phyloP scores from a whole-genome alignment of 2,113 vertebrate genomes.

The Spea multiplicata region DNA sequence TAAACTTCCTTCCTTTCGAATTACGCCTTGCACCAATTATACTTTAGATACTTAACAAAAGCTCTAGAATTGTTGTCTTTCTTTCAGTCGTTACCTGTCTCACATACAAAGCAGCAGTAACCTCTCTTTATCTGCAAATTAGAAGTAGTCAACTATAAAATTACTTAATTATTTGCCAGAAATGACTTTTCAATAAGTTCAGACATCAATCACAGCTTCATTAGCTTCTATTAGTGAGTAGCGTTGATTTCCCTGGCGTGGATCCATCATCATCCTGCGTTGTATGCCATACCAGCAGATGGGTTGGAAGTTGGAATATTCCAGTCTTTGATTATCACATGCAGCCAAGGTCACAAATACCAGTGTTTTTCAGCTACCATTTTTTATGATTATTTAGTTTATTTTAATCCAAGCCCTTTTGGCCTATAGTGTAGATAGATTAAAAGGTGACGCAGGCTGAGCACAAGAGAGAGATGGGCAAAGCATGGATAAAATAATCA shows the following conservation, averaged over 20 bases:
- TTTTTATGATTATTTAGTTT: too few species aligned
- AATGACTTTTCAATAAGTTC: slow-evolving; percentile 46
- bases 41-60: neutral
- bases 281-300: neutral
- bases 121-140: slow-evolving; percentile 35
- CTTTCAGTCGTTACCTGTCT: slow-evolving; percentile 21
- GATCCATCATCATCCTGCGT: slow-evolving; percentile 32
- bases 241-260: slow-evolving; percentile 34
- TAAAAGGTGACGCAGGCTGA: too few species aligned
- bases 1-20: too few species aligned
- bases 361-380: too few species aligned
- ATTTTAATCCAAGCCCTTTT: too few species aligned
- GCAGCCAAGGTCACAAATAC: neutral
- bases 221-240: slow-evolving; percentile 40
- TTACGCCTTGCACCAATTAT: neutral
- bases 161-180: slow-evolving; percentile 47
- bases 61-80: neutral
- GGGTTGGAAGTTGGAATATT: neutral
- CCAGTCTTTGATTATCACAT: neutral
- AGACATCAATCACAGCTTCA: slow-evolving; percentile 46
- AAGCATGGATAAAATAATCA: too few species aligned
- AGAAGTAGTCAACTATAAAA: slow-evolving; percentile 48
- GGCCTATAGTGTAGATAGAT: too few species aligned
- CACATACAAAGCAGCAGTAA: slow-evolving; percentile 12
- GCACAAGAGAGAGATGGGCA: too few species aligned